These are phyloP conservation scores for Crocuta crocuta DNA, from an alignment of 2,113 vertebrate species.

Conservation along the genomic window DNA sequence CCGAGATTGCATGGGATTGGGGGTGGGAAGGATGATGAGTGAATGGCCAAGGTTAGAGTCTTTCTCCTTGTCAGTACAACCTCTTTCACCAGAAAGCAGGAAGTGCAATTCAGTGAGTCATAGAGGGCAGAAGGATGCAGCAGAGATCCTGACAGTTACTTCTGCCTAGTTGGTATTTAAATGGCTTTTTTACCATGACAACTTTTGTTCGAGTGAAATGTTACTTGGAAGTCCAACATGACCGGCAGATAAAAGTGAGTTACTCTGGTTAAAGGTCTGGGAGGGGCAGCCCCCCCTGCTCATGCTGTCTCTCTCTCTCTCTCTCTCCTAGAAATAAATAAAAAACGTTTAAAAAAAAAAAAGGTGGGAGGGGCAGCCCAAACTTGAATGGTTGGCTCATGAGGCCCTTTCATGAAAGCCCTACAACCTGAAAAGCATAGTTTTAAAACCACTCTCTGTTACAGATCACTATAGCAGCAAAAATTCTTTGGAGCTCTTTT, in stretches of 20 bases:
- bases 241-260: neutral
- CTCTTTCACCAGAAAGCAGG: neutral
- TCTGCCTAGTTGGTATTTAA: neutral
- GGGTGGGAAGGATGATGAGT: too few species aligned
- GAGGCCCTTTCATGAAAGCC: neutral
- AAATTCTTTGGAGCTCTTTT: neutral
- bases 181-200: conserved; percentile 36
- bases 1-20: neutral
- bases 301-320: too few species aligned
- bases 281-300: neutral
- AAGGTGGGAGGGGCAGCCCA: neutral
- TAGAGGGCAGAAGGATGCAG: neutral
- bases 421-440: neutral
- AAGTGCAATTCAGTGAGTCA: neutral
- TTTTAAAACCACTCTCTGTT: neutral
- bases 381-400: neutral
- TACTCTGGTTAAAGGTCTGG: neutral
- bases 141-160: neutral
- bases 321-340: too few species aligned
- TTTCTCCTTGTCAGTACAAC: neutral
- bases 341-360: too few species aligned
- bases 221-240: neutral
- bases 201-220: neutral
- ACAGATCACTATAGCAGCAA: neutral
- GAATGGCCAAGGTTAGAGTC: neutral